phyloP scores from a whole-genome alignment of 2,797 vertebrate genomes.

The Melanotaenia parkinsoni region DNA sequence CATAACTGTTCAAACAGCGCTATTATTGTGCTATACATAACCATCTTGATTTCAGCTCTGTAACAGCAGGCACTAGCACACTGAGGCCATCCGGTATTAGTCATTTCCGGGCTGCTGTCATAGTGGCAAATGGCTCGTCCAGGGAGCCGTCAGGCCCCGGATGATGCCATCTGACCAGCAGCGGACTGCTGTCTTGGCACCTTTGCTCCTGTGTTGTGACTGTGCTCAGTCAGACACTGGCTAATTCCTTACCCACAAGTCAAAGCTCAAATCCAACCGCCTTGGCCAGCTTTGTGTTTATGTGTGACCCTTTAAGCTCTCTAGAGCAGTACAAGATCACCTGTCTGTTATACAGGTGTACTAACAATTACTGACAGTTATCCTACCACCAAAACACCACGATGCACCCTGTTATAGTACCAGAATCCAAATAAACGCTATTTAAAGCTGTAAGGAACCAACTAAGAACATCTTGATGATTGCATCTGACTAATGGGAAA shows the following conservation, averaged over 20 bases:
- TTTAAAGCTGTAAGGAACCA: neutral
- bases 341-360: constrained; percentile 10
- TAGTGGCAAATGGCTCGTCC: constrained; percentile 25
- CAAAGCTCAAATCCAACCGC: constrained; percentile 20
- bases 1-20: neutral
- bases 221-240: constrained; percentile 2
- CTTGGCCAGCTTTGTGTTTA: constrained; percentile 28
- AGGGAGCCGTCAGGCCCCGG: constrained; percentile 13
- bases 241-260: constrained; percentile 29
- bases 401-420: constrained; percentile 1
- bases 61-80: neutral
- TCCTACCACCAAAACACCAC: constrained; percentile 2
- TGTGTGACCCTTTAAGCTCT: constrained; percentile 61
- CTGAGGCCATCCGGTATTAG: constrained; percentile 31
- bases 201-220: constrained; percentile 5
- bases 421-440: neutral
- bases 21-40: neutral
- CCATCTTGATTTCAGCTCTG: neutral
- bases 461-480: neutral
- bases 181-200: constrained; percentile 32
- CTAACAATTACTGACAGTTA: constrained; percentile 32
- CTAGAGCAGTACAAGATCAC: neutral
- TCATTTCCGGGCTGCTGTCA: constrained; percentile 33
- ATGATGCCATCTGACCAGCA: constrained; percentile 44
- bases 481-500: neutral